A percentile compares a stretch with the other conserved stretches of the same genome.
Conservation (phyloP, 2,888 invertebrate genomes). For the Troides aeacus region DNA sequence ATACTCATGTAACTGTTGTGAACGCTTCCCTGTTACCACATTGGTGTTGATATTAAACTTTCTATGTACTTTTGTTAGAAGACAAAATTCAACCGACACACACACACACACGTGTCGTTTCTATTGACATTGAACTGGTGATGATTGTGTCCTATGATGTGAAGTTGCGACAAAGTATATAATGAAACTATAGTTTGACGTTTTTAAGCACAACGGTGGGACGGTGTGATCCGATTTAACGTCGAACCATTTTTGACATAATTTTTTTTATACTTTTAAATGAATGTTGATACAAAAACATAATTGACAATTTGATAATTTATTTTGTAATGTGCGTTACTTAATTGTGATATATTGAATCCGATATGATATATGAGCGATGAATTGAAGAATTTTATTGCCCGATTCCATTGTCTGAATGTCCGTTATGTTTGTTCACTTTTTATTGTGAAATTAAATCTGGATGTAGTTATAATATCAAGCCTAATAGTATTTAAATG, state of each 20-base stretch:
- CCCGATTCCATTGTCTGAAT: constrained; percentile 48
- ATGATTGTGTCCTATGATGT: constrained; percentile 67
- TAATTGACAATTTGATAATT: constrained; percentile 77
- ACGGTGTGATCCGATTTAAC: constrained; percentile 73
- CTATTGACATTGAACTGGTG: constrained; percentile 70
- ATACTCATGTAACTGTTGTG: constrained; percentile 52
- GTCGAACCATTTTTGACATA: constrained; percentile 76
- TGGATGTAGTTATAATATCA: constrained; percentile 59
- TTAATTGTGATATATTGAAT: constrained; percentile 72
- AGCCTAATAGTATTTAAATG: constrained; percentile 63
- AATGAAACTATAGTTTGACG: constrained; percentile 67
- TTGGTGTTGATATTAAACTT: constrained; percentile 51
- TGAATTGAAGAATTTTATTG: constrained; percentile 51
- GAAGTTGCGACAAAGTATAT: constrained; percentile 63
- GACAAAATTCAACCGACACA: constrained; percentile 60
- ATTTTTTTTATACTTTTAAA: constrained; percentile 54
- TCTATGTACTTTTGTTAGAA: constrained; percentile 71
- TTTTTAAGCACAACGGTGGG: constrained; percentile 73
- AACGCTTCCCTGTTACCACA: constrained; percentile 59
- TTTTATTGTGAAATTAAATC: constrained; percentile 42
- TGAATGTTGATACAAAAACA: constrained; percentile 66
- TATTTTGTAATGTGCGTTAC: constrained; percentile 76
- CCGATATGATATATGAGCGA: constrained; percentile 55
- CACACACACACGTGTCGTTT: constrained; percentile 52
- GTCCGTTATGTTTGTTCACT: constrained; percentile 58